These are phyloP conservation scores for Gymnoscopelus braueri DNA, from an alignment of 2,797 vertebrate species.

Conservation along the genomic window DNA sequence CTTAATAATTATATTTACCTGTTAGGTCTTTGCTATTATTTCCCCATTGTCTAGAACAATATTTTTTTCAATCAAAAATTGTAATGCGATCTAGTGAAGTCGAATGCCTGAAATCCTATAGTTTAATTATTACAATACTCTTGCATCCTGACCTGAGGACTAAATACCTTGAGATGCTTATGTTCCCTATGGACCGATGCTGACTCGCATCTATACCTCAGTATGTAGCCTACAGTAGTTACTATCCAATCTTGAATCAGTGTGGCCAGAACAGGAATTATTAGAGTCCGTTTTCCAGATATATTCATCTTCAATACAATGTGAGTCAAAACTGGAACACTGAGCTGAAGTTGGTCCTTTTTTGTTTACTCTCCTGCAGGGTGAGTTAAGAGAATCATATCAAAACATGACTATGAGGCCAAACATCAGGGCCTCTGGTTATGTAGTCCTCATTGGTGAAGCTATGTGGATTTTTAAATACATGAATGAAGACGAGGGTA, in stretches of 20 bases:
- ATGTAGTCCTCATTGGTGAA: too few relatives aligned
- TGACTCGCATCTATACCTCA: background rate
- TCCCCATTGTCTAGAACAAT: too few relatives aligned
- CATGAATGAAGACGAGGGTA: too few relatives aligned
- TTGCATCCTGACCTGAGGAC: background rate
- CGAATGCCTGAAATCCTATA: background rate
- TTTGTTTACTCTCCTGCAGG: background rate
- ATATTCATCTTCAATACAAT: too few relatives aligned
- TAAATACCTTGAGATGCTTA: background rate
- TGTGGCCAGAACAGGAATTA: conserved; percentile 59
- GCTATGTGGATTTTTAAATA: too few relatives aligned
- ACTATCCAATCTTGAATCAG: conserved; percentile 8
- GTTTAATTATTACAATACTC: background rate
- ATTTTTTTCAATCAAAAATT: background rate
- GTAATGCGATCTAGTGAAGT: background rate
- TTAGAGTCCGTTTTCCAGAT: background rate
- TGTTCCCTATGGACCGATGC: background rate
- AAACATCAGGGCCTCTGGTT: background rate
- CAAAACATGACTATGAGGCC: background rate
- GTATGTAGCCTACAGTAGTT: background rate
- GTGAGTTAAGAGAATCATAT: conserved; percentile 19
- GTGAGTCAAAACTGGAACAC: conserved; percentile 49
- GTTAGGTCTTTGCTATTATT: too few relatives aligned
- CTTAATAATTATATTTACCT: conserved; percentile 12
- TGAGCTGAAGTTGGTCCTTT: conserved; percentile 64